Conservation (phyloP, 1,140 invertebrate genomes). For the Ooceraea biroi region DNA sequence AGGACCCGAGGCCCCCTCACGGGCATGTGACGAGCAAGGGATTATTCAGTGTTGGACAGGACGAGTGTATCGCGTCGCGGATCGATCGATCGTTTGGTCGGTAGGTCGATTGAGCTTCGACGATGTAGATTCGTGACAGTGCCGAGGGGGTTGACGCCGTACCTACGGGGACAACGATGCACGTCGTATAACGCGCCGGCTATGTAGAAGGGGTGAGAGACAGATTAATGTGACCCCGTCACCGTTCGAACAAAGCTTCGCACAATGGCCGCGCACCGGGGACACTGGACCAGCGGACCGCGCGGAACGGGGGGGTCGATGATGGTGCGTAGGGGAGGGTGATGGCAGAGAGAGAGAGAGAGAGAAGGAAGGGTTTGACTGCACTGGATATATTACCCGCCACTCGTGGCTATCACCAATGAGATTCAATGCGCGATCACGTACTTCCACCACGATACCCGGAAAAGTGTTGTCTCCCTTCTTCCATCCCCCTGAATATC, state of each 20-base stretch:
- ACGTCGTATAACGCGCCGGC: conserved; percentile 78
- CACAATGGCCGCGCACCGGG: conserved; percentile 84
- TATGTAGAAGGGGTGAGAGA: conserved; percentile 82
- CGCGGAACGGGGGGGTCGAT: conserved; percentile 67
- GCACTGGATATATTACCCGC: conserved; percentile 82
- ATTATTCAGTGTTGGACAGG: conserved; percentile 45
- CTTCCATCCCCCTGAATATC: neutral
- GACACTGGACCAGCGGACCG: conserved; percentile 76
- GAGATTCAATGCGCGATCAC: conserved; percentile 84
- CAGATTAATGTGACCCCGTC: conserved; percentile 86
- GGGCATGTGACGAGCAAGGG: conserved; percentile 50
- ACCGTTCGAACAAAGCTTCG: conserved; percentile 85
- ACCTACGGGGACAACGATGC: conserved; percentile 69
- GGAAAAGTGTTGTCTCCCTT: conserved; percentile 77
- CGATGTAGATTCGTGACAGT: conserved; percentile 43
- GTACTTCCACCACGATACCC: conserved; percentile 72
- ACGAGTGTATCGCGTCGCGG: conserved; percentile 21
- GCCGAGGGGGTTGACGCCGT: conserved; percentile 50
- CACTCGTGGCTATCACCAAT: conserved; percentile 83
- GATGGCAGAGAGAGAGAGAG: too few relatives aligned
- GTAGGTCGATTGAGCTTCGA: conserved; percentile 70
- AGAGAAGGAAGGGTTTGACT: conserved; percentile 77
- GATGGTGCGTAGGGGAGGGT: conserved; percentile 72
- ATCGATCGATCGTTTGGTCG: conserved; percentile 68
- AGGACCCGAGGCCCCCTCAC: conserved; percentile 36